phyloP scores from a whole-genome alignment of 2,888 invertebrate genomes.

The Hyposoter didymator region DNA sequence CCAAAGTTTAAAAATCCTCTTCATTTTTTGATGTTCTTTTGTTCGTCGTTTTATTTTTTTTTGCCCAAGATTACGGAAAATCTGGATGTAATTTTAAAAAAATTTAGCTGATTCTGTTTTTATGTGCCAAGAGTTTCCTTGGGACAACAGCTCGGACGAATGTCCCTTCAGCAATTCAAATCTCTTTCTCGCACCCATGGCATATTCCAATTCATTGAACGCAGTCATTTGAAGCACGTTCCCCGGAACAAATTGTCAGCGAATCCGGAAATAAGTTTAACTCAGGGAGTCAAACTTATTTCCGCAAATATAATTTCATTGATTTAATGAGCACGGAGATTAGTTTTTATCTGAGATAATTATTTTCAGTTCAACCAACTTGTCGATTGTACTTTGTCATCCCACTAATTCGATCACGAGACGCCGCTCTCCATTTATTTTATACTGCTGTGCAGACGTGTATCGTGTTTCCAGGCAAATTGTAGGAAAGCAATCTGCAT shows the following conservation, averaged over 20 bases:
- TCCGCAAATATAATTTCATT: not conserved
- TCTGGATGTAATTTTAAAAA: too few relatives aligned
- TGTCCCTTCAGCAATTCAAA: too few relatives aligned
- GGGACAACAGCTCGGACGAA: too few relatives aligned
- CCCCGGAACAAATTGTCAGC: not conserved
- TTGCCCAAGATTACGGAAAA: not conserved
- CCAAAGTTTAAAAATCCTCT: not conserved
- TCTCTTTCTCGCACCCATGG: too few relatives aligned
- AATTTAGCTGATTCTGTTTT: too few relatives aligned
- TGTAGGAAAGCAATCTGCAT: slow-evolving; percentile 32
- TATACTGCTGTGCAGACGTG: not conserved
- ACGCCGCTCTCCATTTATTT: not conserved
- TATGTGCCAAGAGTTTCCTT: too few relatives aligned
- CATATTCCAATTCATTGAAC: too few relatives aligned
- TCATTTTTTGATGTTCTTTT: not conserved
- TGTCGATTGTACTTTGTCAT: not conserved
- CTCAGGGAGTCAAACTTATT: too few relatives aligned
- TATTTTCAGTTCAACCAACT: not conserved
- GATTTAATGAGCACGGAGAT: not conserved
- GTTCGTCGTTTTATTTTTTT: slow-evolving; percentile 4
- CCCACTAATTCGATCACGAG: not conserved
- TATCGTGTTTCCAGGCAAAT: slow-evolving; percentile 20
- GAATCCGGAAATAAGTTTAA: not conserved
- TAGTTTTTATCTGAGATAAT: not conserved
- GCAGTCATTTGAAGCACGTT: too few relatives aligned